Conservation (phyloP, 2,113 vertebrate species). For the Labeo rohita region DNA sequence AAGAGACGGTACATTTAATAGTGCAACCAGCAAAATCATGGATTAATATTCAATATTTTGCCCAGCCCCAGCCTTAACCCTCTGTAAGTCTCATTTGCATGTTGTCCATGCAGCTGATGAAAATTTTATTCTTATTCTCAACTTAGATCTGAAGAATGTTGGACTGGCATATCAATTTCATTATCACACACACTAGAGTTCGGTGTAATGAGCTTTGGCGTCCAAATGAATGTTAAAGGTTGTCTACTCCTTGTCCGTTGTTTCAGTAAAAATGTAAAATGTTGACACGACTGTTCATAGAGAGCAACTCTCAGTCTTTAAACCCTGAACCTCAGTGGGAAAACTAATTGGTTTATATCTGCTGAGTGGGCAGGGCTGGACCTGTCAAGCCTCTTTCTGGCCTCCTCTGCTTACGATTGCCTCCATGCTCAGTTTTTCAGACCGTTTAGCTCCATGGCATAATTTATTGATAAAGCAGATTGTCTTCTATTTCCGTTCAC, state of each 20-base stretch:
- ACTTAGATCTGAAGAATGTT: conserved; percentile 24
- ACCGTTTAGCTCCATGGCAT: background rate
- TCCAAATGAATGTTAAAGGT: conserved; percentile 7
- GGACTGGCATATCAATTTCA: conserved; percentile 37
- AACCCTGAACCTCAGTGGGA: conserved; percentile 53
- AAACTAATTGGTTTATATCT: conserved; percentile 46
- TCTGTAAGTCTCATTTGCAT: conserved; percentile 53
- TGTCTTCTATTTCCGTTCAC: background rate
- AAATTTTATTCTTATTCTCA: conserved; percentile 40
- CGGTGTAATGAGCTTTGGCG: conserved; percentile 40
- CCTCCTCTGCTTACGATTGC: background rate
- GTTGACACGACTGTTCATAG: background rate
- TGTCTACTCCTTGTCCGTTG: conserved; percentile 34
- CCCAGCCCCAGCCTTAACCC: background rate
- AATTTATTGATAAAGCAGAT: conserved; percentile 35
- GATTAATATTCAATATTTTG: conserved; percentile 9
- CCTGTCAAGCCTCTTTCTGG: background rate
- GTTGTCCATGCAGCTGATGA: conserved; percentile 28
- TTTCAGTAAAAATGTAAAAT: conserved; percentile 42
- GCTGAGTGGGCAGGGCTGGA: background rate
- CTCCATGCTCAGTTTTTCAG: background rate
- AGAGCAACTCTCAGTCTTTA: conserved; percentile 54
- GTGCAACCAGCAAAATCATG: background rate
- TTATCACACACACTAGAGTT: conserved; percentile 27
- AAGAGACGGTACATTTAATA: background rate